Percentiles rank a stretch among this genome's conserved stretches.
Conservation (phyloP, 2,797 vertebrate species). For the Enteromius viviparus region DNA sequence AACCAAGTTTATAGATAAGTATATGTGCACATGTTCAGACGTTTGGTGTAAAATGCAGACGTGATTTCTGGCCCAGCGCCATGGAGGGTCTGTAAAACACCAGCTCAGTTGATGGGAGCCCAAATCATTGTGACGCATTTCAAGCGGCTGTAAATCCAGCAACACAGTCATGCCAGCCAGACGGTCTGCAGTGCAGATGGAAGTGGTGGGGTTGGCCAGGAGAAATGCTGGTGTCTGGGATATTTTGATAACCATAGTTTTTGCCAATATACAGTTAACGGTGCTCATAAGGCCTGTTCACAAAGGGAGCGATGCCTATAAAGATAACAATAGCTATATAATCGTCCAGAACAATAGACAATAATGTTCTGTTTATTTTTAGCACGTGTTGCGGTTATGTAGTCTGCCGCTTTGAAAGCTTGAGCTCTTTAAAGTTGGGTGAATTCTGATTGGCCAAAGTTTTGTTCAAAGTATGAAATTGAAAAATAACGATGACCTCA, state of each 20-base stretch:
- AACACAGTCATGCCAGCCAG: slow-evolving; percentile 24
- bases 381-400: not conserved
- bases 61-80: not conserved
- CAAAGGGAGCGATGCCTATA: not conserved
- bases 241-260: not conserved
- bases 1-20: not conserved
- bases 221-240: not conserved
- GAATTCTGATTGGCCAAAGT: not conserved
- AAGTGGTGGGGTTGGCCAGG: not conserved
- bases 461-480: no score
- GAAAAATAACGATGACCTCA: no score
- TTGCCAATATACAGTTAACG: not conserved
- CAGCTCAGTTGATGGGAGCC: slow-evolving; percentile 8
- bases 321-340: not conserved
- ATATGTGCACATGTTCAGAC: not conserved
- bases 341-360: not conserved
- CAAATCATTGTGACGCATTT: slow-evolving; percentile 37
- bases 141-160: slow-evolving; percentile 1
- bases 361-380: not conserved
- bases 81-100: slow-evolving; percentile 20
- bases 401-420: not conserved
- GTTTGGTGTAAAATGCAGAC: slow-evolving; percentile 6
- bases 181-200: slow-evolving; percentile 41
- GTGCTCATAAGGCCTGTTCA: not conserved
- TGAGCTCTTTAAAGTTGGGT: not conserved